phyloP scores from a whole-genome alignment of 2,888 invertebrate species.

The Scelioninae gen. 2 region DNA sequence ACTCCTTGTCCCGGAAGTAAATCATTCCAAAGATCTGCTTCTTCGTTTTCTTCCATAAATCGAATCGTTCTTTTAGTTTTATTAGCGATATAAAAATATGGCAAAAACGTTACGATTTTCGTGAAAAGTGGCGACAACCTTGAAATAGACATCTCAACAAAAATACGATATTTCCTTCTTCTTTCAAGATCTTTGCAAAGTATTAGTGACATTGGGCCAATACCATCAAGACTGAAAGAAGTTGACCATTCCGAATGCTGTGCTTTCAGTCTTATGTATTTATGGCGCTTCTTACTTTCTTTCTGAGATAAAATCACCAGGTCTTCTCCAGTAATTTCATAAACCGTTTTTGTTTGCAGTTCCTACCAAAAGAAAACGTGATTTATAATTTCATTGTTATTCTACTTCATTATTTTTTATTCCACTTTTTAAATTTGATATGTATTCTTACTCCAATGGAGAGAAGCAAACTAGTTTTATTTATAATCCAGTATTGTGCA shows the following conservation, averaged over 20 bases:
- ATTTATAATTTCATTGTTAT: too few relatives aligned
- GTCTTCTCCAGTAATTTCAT: slow-evolving; percentile 79
- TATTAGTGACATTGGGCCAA: slow-evolving; percentile 85
- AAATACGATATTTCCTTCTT: slow-evolving; percentile 83
- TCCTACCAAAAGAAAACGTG: slow-evolving; percentile 75
- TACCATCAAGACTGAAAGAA: slow-evolving; percentile 81
- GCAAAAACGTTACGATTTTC: slow-evolving; percentile 86
- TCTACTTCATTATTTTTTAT: too few relatives aligned
- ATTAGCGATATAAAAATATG: slow-evolving; percentile 87
- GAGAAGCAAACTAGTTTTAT: slow-evolving; percentile 89
- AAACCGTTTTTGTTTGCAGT: slow-evolving; percentile 79
- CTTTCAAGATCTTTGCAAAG: slow-evolving; percentile 84
- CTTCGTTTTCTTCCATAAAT: slow-evolving; percentile 91
- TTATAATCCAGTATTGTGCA: slow-evolving; percentile 92
- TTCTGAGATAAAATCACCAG: slow-evolving; percentile 83
- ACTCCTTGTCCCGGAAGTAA: slow-evolving; percentile 82
- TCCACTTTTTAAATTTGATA: too few relatives aligned
- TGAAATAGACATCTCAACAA: slow-evolving; percentile 83
- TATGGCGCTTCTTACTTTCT: slow-evolving; percentile 76
- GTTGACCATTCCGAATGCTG: slow-evolving; percentile 82
- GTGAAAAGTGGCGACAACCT: slow-evolving; percentile 85
- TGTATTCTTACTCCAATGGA: slow-evolving; percentile 81
- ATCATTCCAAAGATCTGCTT: slow-evolving; percentile 89
- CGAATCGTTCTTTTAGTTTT: slow-evolving; percentile 79
- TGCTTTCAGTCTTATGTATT: slow-evolving; percentile 77